phyloP scores from a whole-genome alignment of 1,140 invertebrate genomes.

The Drosophila asahinai region DNA sequence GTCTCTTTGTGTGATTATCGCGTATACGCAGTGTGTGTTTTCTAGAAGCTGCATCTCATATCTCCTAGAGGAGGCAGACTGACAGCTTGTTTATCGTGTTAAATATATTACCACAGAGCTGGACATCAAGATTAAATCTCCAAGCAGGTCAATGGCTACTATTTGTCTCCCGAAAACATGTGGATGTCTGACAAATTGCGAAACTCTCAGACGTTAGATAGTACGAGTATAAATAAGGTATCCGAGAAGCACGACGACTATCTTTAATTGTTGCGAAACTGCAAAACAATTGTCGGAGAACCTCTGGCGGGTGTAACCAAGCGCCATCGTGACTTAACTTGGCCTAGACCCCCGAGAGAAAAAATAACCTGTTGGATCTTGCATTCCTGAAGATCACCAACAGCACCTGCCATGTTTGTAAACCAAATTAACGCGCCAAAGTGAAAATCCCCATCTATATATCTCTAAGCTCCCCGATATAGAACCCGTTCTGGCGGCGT shows the following conservation, averaged over 20 bases:
- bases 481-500: slow-evolving; percentile 35
- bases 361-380: slow-evolving; percentile 61
- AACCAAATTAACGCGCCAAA: slow-evolving; percentile 72
- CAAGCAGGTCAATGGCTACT: slow-evolving; percentile 40
- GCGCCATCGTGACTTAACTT: slow-evolving; percentile 54
- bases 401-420: slow-evolving; percentile 62
- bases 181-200: slow-evolving; percentile 8
- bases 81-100: slow-evolving; percentile 32
- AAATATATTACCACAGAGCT: slow-evolving; percentile 23
- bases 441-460: slow-evolving; percentile 59
- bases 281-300: slow-evolving; percentile 17
- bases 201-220: slow-evolving; percentile 6
- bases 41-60: slow-evolving; percentile 16
- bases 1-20: slow-evolving; percentile 22
- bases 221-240: slow-evolving; percentile 26
- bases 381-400: slow-evolving; percentile 57
- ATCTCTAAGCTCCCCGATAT: slow-evolving; percentile 9
- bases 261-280: slow-evolving; percentile 31
- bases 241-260: slow-evolving; percentile 28
- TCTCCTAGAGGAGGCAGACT: slow-evolving; percentile 2
- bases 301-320: slow-evolving; percentile 7
- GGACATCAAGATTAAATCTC: slow-evolving; percentile 42
- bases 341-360: slow-evolving; percentile 27
- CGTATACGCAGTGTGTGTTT: slow-evolving; percentile 53
- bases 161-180: slow-evolving; percentile 40